phyloP scores from a whole-genome alignment of 2,113 vertebrate genomes.

The Pangasianodon hypophthalmus region DNA sequence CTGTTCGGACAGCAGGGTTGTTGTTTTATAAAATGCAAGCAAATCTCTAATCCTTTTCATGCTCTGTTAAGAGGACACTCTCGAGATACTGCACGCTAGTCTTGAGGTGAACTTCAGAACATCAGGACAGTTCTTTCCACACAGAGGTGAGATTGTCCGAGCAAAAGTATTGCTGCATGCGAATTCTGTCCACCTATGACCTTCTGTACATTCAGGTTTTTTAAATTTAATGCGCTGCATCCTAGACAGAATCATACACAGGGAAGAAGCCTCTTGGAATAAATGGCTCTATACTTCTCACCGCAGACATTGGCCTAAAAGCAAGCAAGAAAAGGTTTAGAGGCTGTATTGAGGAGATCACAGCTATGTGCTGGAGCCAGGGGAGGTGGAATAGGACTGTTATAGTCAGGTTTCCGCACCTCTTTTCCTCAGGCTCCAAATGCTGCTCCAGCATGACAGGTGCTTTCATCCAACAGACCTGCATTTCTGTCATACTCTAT shows the following conservation, averaged over 20 bases:
- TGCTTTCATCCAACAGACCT: slow-evolving; percentile 16
- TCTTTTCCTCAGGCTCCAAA: background rate
- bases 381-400: background rate
- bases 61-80: background rate
- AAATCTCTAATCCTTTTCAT: background rate
- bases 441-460: background rate
- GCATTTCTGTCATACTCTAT: background rate
- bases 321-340: slow-evolving; percentile 1
- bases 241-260: background rate
- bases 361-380: background rate
- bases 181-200: background rate
- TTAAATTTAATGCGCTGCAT: slow-evolving; percentile 29
- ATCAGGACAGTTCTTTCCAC: background rate
- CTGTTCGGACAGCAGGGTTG: background rate
- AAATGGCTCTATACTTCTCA: background rate
- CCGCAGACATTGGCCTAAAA: background rate
- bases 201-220: background rate
- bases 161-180: background rate
- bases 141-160: background rate
- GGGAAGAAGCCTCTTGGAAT: background rate
- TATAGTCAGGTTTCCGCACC: slow-evolving; percentile 7
- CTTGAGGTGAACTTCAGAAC: background rate
- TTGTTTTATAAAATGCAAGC: background rate
- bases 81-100: background rate
- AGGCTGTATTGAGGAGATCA: background rate